These are phyloP conservation scores for Hofmannophila pseudospretella DNA, from an alignment of 2,888 invertebrate genomes.

Conservation along the genomic window DNA sequence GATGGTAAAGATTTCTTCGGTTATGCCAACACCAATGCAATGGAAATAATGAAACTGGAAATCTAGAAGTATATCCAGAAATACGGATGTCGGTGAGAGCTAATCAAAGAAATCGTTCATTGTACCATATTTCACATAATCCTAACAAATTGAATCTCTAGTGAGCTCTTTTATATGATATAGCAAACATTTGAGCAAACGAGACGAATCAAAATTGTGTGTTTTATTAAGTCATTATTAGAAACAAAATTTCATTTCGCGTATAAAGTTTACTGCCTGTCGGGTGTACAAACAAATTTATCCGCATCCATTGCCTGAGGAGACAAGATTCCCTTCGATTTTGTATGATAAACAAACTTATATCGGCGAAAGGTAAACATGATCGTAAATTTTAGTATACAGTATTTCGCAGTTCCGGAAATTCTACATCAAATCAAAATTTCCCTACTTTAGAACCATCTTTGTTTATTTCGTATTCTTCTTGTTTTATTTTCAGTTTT, in stretches of 20 bases:
- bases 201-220: slow-evolving; percentile 21
- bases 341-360: slow-evolving; percentile 66
- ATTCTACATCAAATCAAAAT: slow-evolving; percentile 54
- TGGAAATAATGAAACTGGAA: no score
- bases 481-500: neutral
- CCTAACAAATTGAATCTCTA: no score
- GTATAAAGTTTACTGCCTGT: slow-evolving; percentile 47
- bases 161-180: no score
- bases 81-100: no score
- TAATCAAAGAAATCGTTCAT: no score
- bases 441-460: slow-evolving; percentile 29
- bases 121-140: no score
- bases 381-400: slow-evolving; percentile 62
- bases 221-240: slow-evolving; percentile 52
- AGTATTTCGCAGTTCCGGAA: slow-evolving; percentile 41
- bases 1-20: no score
- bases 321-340: slow-evolving; percentile 52
- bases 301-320: slow-evolving; percentile 51
- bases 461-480: slow-evolving; percentile 19
- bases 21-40: no score
- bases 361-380: slow-evolving; percentile 61
- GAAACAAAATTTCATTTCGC: slow-evolving; percentile 44
- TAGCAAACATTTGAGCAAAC: slow-evolving; percentile 14
- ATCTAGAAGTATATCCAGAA: no score
- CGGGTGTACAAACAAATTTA: slow-evolving; percentile 55